Base-by-base conservation (phyloP, 1,140 invertebrate genomes). In the Elysia chlorotica region DNA sequence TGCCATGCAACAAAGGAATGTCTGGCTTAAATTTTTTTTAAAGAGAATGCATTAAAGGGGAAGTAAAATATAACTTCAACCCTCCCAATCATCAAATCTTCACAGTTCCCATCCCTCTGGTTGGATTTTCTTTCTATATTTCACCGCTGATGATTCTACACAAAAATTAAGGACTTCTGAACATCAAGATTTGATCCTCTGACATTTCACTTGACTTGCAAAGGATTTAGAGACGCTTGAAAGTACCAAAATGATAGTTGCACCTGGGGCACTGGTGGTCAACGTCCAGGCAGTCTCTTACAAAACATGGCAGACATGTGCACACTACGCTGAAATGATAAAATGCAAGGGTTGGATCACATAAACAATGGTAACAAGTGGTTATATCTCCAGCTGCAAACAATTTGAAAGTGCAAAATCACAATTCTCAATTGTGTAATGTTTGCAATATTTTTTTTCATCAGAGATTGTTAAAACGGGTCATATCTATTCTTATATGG, bases 251-350 rank as follows among this genome's bases (percentile, higher is more conserved):
- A n/a, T 65, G 25, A 23, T 65, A 41, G 37, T 65, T 65, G 37
- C 63, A 65, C 25, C 30, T 65, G 1, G 63, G 63, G 23, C 63
- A 65, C 23, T 25, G 33, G 19, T 65, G 63, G 17, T 37, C 37
- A 21, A 65, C 63, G 48, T 65, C 63, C 23, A 41, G 63, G 17
- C 37, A 38, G 1, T 65, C 63, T 25, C 48, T 38, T 38, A 65
- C 30, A 25, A 35, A 65, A 65, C 37, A 65, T 65, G 63, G 63
- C 21, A 65, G 63, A 65, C 37, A 65, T 2, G 63, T 65, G 36
- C 63, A 65, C 5, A 65, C n/a, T 25, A 65, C 30, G 63, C 63
- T 65, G 37, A 2, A 59, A 59, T 5, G 30, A 56, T 19, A 59
- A 59, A 14, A 59, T 59, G n/a, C n/a, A n/a, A n/a, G n/a, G n/a